Base-by-base conservation (phyloP, 2,113 vertebrate species). In the Pedionomus torquatus region DNA sequence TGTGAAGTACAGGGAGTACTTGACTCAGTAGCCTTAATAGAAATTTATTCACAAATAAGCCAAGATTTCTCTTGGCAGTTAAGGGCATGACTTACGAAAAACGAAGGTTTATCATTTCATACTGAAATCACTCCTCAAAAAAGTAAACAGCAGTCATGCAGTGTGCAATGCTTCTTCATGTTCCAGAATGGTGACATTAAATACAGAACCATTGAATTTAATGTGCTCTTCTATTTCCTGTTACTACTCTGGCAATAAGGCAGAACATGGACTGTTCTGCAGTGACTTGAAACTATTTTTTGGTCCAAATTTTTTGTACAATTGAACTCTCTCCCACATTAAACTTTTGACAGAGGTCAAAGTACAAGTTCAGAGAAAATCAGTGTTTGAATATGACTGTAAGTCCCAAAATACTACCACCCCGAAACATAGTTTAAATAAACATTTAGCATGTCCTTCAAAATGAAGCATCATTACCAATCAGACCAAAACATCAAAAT, bases 191-290 rank as follows among this genome's bases (percentile, higher is more conserved):
- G 8, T 77, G 55, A 39, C 5, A 3, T 60, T 28, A 75, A 58
- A 37, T 63, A 41, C 16, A 49, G 31, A 54, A 83, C 7, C 6
- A n/a, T 9, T 37, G 3, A 37, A 61, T 39, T 61, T 61, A 61
- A 61, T 39, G 21, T 41, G 11, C 35, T 76, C 24, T 83, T 72
- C 30, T 19, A 0, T 63, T 80, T 72, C 17, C 44, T 48, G 0
- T 14, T 70, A 60, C 20, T 84, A 17, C 18, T 49, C 39, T 41
- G 12, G 57, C 33, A 75, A 0, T 30, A 58, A 41, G 24, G 18
- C 10, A 80, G 19, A 63, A 16, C 0, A 0, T 24, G 55, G 10
- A 35, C 26, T 69, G 18, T 41, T 13, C 31, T 21, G 10, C 33
- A 17, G 31, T 65, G 20, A 63, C n/a, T 9, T 33, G 8, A 92